A percentile compares a stretch with the other conserved stretches of the same genome.
phyloP scores from a whole-genome alignment of 2,888 invertebrate genomes.

The Chorisops tibialis region DNA sequence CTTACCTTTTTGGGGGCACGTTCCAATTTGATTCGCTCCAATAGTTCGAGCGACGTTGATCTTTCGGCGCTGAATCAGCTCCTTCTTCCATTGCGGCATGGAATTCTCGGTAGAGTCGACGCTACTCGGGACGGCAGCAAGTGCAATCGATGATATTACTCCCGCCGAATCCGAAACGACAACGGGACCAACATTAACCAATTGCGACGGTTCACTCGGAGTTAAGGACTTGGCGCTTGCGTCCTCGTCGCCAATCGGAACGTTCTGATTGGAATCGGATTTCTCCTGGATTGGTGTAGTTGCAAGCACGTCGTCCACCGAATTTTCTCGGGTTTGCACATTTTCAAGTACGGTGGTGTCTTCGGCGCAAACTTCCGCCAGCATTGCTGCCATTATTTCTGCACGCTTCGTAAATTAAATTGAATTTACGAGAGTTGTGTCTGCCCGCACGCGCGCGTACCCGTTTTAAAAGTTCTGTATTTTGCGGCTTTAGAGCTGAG shows the following conservation, averaged over 20 bases:
- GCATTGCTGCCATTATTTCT: constrained; percentile 9
- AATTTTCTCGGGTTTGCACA: background rate
- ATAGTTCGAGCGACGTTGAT: constrained; percentile 48
- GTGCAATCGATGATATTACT: background rate
- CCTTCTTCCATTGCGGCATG: constrained; percentile 80
- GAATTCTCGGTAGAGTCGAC: constrained; percentile 21
- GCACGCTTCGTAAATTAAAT: too few relatives aligned
- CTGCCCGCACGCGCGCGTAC: too few relatives aligned
- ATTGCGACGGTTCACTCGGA: constrained; percentile 2
- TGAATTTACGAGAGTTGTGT: too few relatives aligned
- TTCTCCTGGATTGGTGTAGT: background rate
- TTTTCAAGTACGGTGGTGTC: too few relatives aligned
- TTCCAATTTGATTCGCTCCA: constrained; percentile 35
- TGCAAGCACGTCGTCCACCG: background rate
- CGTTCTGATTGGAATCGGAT: too few relatives aligned
- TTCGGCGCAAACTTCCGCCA: constrained; percentile 8
- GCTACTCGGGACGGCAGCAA: background rate
- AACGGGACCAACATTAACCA: background rate
- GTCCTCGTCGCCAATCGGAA: background rate
- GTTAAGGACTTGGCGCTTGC: constrained; percentile 10
- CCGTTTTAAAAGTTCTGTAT: too few relatives aligned
- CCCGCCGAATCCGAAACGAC: background rate
- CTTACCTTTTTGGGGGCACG: constrained; percentile 25
- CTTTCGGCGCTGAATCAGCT: constrained; percentile 70
- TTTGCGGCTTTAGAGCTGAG: too few relatives aligned